Base-by-base conservation (phyloP, 2,113 vertebrate genomes). In the Saiga tatarica region DNA sequence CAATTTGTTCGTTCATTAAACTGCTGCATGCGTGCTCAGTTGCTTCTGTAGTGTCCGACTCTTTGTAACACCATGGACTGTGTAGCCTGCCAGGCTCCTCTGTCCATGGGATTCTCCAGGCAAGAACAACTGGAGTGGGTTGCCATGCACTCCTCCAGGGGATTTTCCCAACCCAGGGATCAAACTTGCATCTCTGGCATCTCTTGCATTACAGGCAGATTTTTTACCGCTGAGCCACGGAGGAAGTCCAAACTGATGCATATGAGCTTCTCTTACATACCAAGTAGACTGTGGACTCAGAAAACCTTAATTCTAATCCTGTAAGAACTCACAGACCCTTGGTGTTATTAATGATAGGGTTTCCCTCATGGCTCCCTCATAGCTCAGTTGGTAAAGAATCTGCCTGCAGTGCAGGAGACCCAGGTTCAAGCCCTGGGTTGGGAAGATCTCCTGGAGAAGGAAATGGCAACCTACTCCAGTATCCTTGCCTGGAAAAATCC, bases 281-380 rank as follows among this genome's bases (percentile, higher is more conserved):
- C 15, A 57, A 39, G 21, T 25, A 50, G 33, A 74, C 84, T 64
- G 39, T 94, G 23, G 47, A 91, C 19, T 76, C 0, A 25, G 50
- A 91, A 82, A 71, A 28, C 71, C 60, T 39, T 17, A 71, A 50
- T 96, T 94, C 33, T 50, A 74, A 76, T 84, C 52, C 78, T 82
- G 26, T 60, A 91, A 94, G 36, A 91, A 21, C 21, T 83, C 36
- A 57, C 3, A 94, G 71, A 47, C 6, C 36, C 71, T 89, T 57
- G 53, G 16, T n/a, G 4, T 87, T 59, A 81, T 19, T 78, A 94
- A 55, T 21, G 78, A 62, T 36, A 39, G n/a, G 67, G n/a, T 2
- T 6, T 71, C 67, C n/a, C n/a, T 71, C 67, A 36, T 67, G 36
- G n/a, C 3, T 67, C 64, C 64, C 64, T 67, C 64, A 36, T 39